Conservation (phyloP, 2,113 vertebrate genomes). For the Bucco capensis region DNA sequence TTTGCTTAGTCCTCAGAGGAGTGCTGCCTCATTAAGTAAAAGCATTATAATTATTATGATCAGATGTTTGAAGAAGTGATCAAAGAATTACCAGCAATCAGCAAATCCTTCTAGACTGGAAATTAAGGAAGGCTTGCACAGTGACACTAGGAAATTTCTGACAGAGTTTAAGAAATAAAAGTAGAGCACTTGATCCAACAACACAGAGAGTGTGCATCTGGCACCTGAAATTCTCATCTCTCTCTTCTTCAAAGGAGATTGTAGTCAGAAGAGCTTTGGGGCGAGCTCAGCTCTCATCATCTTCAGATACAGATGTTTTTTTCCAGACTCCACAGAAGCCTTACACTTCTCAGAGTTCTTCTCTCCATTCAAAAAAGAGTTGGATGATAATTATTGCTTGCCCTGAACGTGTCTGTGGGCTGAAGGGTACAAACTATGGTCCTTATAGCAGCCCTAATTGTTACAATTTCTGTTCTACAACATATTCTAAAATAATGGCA, state of each 20-base stretch:
- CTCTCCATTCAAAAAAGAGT: rapidly evolving
- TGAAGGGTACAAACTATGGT: neutral
- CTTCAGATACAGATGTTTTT: neutral
- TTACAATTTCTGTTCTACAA: neutral
- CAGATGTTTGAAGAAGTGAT: slow-evolving; percentile 33
- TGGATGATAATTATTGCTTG: neutral
- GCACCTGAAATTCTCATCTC: neutral
- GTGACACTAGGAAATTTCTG: neutral
- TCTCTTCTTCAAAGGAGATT: neutral
- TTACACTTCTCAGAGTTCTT: neutral
- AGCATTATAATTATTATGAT: neutral
- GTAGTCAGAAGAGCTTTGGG: neutral
- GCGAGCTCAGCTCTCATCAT: neutral
- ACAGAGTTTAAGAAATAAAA: neutral
- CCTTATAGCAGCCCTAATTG: rapidly evolving
- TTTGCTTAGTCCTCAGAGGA: slow-evolving; percentile 11
- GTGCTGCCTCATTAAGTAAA: slow-evolving; percentile 19
- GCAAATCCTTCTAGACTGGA: neutral
- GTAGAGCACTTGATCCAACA: neutral
- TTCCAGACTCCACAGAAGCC: neutral
- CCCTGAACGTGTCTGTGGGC: neutral
- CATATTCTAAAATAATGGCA: neutral
- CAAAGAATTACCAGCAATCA: slow-evolving; percentile 33
- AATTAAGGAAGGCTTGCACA: neutral
- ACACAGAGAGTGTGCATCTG: neutral